Evolutionary conservation across 2,113 vertebrate genomes (phyloP), one percentile per base, ranked within the genome.

Genomic region (Mus spicilegus): DNA sequence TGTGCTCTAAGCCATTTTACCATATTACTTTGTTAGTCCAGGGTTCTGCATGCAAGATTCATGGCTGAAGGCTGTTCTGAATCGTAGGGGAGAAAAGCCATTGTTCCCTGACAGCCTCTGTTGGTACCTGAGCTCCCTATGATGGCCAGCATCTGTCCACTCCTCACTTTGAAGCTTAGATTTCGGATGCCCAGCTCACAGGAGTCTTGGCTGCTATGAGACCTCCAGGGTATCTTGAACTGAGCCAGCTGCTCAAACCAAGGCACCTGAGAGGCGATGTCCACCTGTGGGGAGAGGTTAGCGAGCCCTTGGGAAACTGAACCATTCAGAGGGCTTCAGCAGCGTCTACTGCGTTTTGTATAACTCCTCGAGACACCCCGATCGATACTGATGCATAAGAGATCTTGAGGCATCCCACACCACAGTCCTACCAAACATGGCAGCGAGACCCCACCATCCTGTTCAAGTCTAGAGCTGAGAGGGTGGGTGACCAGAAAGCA

Each of bases 61-160:
- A 1, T 63, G 65, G 42, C 65, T 0, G 1, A 90, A 86, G 90
- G 85, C 58, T 51, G 14, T 26, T 51, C 30, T 86, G 67, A 7
- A 7, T 19, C 61, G 58, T 58, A 61, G 51, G 30, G 33, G 78
- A 33, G 17, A 87, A 28, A 51, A 49, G 6, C 58, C 81, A 51
- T 0, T 2, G 72, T 33, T 61, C 82, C 13, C 0, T 20, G 0
- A 1, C 39, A 28, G 49, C n/a, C 77, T 16, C 24, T 13, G 1
- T 1, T 1, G 28, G 14, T 99, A 99, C 99, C 99, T 97, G 99
- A 99, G 98, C 99, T 99, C 97, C 99, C 99, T 36, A 99, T 99
- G 96, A 99, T 42, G 8, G 99, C 99, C 97, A 99, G 98, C 99
- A 99, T 99, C 98, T 99, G 99, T 10, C 99, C 99, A 2, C 99